phyloP scores from a whole-genome alignment of 2,888 invertebrate species.

The Argyresthia albistria region DNA sequence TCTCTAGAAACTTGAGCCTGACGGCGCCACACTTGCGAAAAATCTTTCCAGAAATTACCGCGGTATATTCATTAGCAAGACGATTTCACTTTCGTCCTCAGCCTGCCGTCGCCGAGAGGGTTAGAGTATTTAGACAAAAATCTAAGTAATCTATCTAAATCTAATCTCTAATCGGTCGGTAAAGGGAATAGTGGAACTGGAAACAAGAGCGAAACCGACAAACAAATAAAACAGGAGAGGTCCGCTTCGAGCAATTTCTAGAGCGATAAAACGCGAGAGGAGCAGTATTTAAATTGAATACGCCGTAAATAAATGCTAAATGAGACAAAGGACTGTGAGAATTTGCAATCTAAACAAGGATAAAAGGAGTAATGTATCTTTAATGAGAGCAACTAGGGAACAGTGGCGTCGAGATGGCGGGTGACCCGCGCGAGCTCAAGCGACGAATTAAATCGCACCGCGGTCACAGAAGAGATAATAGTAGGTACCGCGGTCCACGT shows the following conservation, averaged over 20 bases:
- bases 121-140: too few relatives aligned
- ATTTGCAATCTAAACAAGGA: conserved; percentile 59
- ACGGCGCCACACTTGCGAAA: conserved; percentile 7
- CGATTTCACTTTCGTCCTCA: not conserved
- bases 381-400: conserved; percentile 45
- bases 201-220: conserved; percentile 47
- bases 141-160: not conserved
- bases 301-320: conserved; percentile 66
- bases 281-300: conserved; percentile 65
- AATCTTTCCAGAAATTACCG: not conserved
- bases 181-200: conserved; percentile 17
- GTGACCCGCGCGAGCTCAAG: not conserved
- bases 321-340: conserved; percentile 62
- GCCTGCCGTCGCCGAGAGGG: not conserved
- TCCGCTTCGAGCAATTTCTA: conserved; percentile 48
- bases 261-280: conserved; percentile 57
- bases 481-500: too few relatives aligned
- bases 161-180: too few relatives aligned
- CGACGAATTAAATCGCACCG: not conserved
- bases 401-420: conserved; percentile 14
- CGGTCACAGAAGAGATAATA: too few relatives aligned
- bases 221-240: conserved; percentile 52
- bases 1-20: conserved; percentile 31
- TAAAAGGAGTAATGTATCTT: conserved; percentile 59
- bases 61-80: not conserved